These are phyloP conservation scores for Heliconius congener DNA, from an alignment of 1,140 invertebrate species.

Conservation along the genomic window DNA sequence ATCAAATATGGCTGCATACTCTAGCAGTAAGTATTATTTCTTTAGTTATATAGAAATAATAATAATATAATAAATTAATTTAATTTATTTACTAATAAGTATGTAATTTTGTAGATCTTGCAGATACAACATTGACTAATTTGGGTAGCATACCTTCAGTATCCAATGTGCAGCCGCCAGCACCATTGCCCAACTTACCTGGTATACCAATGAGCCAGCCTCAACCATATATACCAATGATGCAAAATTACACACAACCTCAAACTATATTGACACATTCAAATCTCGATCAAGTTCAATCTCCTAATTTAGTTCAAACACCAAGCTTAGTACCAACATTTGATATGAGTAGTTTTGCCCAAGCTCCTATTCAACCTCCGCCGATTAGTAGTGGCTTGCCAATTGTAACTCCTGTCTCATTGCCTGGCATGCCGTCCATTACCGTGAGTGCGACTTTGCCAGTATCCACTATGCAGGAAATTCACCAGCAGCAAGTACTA, in stretches of 20 bases:
- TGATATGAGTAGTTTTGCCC: conserved; percentile 70
- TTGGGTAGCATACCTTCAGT: conserved; percentile 74
- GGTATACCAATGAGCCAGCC: conserved; percentile 84
- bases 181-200: conserved; percentile 82
- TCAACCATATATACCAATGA: conserved; percentile 80
- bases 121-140: conserved; percentile 74
- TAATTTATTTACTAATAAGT: not conserved
- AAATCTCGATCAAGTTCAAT: conserved; percentile 18
- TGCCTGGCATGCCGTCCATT: conserved; percentile 91
- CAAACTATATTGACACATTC: conserved; percentile 46
- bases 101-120: conserved; percentile 62
- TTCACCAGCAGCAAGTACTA: conserved; percentile 71
- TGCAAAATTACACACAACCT: conserved; percentile 71
- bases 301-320: conserved; percentile 35
- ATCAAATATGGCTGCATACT: conserved; percentile 75
- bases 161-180: conserved; percentile 74
- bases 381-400: conserved; percentile 68
- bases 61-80: too few species aligned
- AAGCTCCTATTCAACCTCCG: conserved; percentile 59
- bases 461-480: conserved; percentile 76
- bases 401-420: conserved; percentile 85
- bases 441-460: conserved; percentile 89
- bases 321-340: conserved; percentile 71
- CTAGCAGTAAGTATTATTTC: conserved; percentile 69
- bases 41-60: not conserved